Percentiles rank a stretch among this genome's conserved stretches.
These are phyloP conservation scores for Drosophila pseudoananassae DNA, from an alignment of 1,140 invertebrate genomes.

Conservation along the genomic window DNA sequence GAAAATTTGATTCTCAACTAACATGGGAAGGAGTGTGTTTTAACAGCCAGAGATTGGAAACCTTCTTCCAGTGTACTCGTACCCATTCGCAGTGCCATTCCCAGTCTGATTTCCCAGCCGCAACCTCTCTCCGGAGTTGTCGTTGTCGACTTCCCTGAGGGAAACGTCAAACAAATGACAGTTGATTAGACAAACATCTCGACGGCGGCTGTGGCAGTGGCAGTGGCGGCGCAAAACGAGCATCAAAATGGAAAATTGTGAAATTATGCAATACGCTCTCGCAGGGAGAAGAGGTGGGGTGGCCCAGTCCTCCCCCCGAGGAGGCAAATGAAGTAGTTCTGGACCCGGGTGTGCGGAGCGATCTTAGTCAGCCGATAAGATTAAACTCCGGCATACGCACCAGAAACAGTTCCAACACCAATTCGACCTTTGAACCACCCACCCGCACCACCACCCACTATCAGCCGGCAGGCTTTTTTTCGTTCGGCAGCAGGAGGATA, in stretches of 20 bases:
- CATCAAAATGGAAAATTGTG: slow-evolving; percentile 84
- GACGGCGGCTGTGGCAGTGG: slow-evolving; percentile 49
- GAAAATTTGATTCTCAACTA: too few relatives aligned
- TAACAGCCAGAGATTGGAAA: background rate
- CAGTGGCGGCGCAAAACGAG: slow-evolving; percentile 71
- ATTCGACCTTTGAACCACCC: slow-evolving; percentile 36
- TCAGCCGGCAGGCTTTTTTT: slow-evolving; percentile 35
- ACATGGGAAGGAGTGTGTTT: too few relatives aligned
- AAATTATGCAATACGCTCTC: slow-evolving; percentile 83
- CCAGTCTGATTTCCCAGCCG: slow-evolving; percentile 19
- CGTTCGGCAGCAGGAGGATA: slow-evolving; percentile 24
- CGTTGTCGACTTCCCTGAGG: slow-evolving; percentile 68
- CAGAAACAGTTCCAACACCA: slow-evolving; percentile 30
- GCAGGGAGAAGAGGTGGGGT: slow-evolving; percentile 25
- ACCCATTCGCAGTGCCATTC: slow-evolving; percentile 5
- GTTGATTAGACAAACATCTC: slow-evolving; percentile 84
- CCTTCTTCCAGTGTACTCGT: background rate
- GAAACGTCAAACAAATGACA: slow-evolving; percentile 84
- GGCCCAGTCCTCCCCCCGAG: background rate
- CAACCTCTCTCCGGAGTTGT: slow-evolving; percentile 23
- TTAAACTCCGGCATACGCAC: slow-evolving; percentile 75
- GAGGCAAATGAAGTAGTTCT: slow-evolving; percentile 80
- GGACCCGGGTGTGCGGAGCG: slow-evolving; percentile 46
- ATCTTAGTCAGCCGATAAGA: slow-evolving; percentile 75
- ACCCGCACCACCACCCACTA: slow-evolving; percentile 29